Conservation (phyloP, 2,113 vertebrate genomes). For the Hirundichthys speculiger region DNA sequence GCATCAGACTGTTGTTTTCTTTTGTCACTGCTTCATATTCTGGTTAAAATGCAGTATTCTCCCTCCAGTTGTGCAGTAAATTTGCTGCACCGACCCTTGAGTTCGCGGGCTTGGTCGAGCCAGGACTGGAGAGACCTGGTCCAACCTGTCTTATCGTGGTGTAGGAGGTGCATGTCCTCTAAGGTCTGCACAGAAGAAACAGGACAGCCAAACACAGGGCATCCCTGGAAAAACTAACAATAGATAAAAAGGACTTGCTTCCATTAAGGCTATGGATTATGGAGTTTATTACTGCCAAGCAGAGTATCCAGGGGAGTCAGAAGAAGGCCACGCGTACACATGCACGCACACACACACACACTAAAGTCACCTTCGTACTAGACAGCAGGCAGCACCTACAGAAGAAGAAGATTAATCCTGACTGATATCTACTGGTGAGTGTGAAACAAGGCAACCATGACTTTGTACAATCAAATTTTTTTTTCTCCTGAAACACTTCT, state of each 20-base stretch:
- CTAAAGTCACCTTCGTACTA: slow-evolving; percentile 48
- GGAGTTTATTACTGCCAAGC: slow-evolving; percentile 44
- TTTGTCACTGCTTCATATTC: slow-evolving; percentile 9
- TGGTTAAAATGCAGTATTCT: neutral
- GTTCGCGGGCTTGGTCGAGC: no score
- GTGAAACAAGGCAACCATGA: slow-evolving; percentile 1
- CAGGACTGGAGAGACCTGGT: no score
- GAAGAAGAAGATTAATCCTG: slow-evolving; percentile 1
- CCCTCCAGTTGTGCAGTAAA: neutral
- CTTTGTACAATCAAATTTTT: neutral
- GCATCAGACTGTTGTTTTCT: slow-evolving; percentile 18
- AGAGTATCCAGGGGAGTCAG: slow-evolving; percentile 23
- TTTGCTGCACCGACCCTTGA: slow-evolving; percentile 5
- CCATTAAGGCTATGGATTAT: slow-evolving; percentile 41
- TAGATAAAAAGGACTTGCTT: slow-evolving; percentile 35
- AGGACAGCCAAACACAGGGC: slow-evolving; percentile 53
- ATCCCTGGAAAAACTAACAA: slow-evolving; percentile 34
- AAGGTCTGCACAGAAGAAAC: slow-evolving; percentile 39
- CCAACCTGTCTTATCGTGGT: no score
- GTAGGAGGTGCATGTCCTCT: slow-evolving; percentile 33
- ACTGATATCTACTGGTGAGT: slow-evolving; percentile 10
- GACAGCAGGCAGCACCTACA: slow-evolving; percentile 13
- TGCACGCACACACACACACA: slow-evolving; percentile 1
- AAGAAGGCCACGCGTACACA: slow-evolving; percentile 34
- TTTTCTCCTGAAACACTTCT: neutral